Conservation (phyloP, 2,888 invertebrate species). For the Imbricaverruca yamaguchii region DNA sequence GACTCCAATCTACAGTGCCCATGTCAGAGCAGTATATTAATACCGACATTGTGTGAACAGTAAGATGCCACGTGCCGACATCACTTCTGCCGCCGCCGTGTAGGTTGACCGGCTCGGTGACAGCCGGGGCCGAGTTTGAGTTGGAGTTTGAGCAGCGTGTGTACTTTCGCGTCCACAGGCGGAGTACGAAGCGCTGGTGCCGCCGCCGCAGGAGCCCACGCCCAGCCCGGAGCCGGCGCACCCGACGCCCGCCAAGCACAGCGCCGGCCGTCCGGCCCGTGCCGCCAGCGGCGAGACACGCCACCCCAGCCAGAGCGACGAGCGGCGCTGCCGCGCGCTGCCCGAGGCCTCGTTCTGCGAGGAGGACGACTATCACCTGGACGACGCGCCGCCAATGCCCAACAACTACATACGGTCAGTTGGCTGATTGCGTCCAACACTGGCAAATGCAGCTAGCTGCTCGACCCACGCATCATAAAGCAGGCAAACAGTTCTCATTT, state of each 20-base stretch:
- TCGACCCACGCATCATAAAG: too few relatives aligned
- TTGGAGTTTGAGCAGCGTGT: neutral
- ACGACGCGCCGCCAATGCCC: conserved; percentile 73
- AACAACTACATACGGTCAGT: conserved; percentile 66
- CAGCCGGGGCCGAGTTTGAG: too few relatives aligned
- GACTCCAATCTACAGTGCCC: too few relatives aligned
- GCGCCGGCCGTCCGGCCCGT: neutral
- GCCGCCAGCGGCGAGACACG: conserved; percentile 10
- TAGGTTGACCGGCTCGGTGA: too few relatives aligned
- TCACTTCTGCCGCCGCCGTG: too few relatives aligned
- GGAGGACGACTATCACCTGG: conserved; percentile 67
- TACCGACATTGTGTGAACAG: too few relatives aligned
- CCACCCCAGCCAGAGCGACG: conserved; percentile 28
- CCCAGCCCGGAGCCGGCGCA: neutral
- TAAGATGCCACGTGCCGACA: too few relatives aligned
- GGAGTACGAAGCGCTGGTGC: conserved; percentile 20
- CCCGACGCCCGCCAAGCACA: neutral
- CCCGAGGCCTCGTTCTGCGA: conserved; percentile 63
- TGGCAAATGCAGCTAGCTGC: too few relatives aligned
- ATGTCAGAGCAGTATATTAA: too few relatives aligned
- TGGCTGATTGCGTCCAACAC: neutral
- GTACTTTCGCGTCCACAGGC: neutral
- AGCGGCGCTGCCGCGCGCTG: conserved; percentile 44
- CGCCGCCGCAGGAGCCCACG: neutral
- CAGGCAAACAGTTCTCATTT: too few relatives aligned